Conservation (phyloP, 2,797 vertebrate genomes). For the Heliangelus exortis region DNA sequence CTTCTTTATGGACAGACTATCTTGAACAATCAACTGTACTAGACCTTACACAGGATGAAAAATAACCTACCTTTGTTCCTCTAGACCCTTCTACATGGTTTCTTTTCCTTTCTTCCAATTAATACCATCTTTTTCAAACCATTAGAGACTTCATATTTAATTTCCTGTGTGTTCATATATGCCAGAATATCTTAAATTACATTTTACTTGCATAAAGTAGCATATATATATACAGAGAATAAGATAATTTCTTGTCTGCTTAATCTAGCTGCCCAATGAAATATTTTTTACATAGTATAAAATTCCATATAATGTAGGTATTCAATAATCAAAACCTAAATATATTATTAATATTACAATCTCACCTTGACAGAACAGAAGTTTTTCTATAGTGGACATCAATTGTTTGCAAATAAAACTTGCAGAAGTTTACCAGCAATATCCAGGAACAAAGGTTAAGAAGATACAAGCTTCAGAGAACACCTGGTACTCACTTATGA, state of each 20-base stretch:
- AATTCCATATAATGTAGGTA: neutral
- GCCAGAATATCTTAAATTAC: neutral
- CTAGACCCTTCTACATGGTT: neutral
- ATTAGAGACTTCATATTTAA: slow-evolving; percentile 35
- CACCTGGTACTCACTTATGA: neutral
- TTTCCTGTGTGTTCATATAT: slow-evolving; percentile 13
- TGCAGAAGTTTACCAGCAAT: neutral
- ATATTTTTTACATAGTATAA: neutral
- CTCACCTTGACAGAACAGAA: neutral
- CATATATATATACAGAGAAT: neutral
- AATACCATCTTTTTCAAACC: slow-evolving; percentile 13
- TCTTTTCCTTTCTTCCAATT: slow-evolving; percentile 14
- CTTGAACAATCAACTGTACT: slow-evolving; percentile 32
- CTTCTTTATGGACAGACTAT: slow-evolving; percentile 67
- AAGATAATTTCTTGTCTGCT: neutral
- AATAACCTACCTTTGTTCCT: slow-evolving; percentile 16
- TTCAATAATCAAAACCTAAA: neutral
- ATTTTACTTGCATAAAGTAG: neutral
- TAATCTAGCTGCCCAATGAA: neutral
- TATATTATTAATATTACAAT: neutral
- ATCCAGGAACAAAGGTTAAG: neutral
- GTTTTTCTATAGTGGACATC: neutral
- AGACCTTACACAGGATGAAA: slow-evolving; percentile 53
- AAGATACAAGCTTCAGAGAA: neutral
- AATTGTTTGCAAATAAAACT: neutral